Conservation (phyloP, 2,888 invertebrate species). For the Belgica antarctica region DNA sequence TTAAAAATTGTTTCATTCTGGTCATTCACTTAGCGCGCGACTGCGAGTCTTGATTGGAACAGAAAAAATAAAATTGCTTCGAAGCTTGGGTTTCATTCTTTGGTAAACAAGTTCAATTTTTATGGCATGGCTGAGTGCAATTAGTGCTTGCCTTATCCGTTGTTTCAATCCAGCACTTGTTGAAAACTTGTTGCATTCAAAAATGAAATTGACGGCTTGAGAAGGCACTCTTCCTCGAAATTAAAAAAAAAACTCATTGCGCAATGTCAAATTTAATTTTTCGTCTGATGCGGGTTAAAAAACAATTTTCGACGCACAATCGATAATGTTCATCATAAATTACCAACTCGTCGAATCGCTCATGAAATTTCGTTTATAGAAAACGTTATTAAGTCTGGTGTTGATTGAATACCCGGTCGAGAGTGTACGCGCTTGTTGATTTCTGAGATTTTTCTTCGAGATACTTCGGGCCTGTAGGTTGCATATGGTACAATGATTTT, state of each 20-base stretch:
- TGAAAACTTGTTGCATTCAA: conserved; percentile 4
- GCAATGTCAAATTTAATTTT: neutral
- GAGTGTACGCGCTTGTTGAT: neutral
- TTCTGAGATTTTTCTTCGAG: too few relatives aligned
- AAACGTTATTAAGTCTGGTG: neutral
- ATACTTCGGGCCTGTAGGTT: too few relatives aligned
- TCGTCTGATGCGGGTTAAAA: neutral
- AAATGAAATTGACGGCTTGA: too few relatives aligned
- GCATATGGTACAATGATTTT: too few relatives aligned
- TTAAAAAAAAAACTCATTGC: too few relatives aligned
- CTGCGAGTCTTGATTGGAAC: neutral
- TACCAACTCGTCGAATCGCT: neutral
- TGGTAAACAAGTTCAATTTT: conserved; percentile 5
- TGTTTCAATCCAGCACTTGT: neutral
- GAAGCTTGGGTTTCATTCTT: neutral
- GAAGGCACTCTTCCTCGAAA: too few relatives aligned
- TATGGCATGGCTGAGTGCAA: neutral
- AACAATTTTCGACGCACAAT: conserved; percentile 2
- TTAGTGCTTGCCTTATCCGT: too few relatives aligned
- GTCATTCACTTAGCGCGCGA: conserved; percentile 37
- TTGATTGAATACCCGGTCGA: neutral
- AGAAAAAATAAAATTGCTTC: neutral
- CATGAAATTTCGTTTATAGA: neutral
- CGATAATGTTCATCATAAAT: neutral
- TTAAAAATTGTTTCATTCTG: conserved; percentile 24